Base-by-base conservation (phyloP, 64 coral and sea anemone species). In the Trachythela sp. region DNA sequence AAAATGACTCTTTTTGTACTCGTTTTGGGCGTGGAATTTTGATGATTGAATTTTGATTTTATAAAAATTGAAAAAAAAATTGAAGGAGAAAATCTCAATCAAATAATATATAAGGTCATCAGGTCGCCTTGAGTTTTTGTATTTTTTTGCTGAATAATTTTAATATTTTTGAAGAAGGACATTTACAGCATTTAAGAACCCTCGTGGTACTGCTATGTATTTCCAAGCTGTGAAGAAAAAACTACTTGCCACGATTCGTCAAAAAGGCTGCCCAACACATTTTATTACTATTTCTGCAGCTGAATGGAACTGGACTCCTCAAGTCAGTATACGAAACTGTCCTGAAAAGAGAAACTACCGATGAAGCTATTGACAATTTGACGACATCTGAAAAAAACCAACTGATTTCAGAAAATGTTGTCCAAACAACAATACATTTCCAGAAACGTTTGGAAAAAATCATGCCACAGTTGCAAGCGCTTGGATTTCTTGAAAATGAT, bases 201-300 rank as follows among this genome's bases (percentile, higher is more conserved):
- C 35, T 39, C 9, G 75, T 80, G 75, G 75, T 80, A 80, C 75
- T 80, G 75, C 75, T 80, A 80, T 80, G 75, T 80, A 35, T 80
- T 80, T 80, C 33, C 75, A 80, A 27, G 71, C 71, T 2, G 71
- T 77, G n/a, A 34, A 77, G 36, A 77, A 77, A 24, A 38, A 77
- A 35, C 71, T 77, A 24, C 13, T 77, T 14, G 75, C 75, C 17
- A 80, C 34, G 37, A 80, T 80, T 80, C 17, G 75, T 80, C 75
- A 80, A 80, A 80, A 80, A 80, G 75, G 75, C 37, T 80, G 75
- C 30, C 75, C 75, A 29, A 80, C 75, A 0, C 33, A 80, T 80
- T 80, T 80, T 36, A 80, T 80, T 17, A 80, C 75, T 29, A 80
- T 80, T 80, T 80, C 75, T 34, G 75, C 75, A 39, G 75, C 75